These are phyloP conservation scores for Blastobasis lacticolella DNA, from an alignment of 2,888 invertebrate species.

Conservation along the genomic window DNA sequence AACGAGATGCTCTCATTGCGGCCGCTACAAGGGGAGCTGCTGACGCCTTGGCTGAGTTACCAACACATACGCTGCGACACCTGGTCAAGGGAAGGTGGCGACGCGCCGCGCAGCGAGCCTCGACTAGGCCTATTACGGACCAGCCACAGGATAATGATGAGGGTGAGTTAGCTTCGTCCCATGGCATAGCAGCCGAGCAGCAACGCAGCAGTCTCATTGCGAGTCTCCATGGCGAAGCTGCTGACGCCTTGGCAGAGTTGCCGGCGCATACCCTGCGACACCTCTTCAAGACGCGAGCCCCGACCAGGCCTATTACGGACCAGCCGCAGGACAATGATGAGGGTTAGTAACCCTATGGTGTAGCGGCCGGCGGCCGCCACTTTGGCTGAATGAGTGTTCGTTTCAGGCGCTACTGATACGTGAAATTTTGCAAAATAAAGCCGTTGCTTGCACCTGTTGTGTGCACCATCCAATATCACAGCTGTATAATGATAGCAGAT, in stretches of 20 bases:
- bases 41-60: slow-evolving; percentile 88
- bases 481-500: too few relatives aligned
- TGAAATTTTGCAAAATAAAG: too few relatives aligned
- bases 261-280: slow-evolving; percentile 88
- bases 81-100: slow-evolving; percentile 90
- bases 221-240: slow-evolving; percentile 83
- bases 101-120: slow-evolving; percentile 90
- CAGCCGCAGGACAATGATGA: slow-evolving; percentile 67
- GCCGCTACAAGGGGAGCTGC: too few relatives aligned
- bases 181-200: too few relatives aligned
- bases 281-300: slow-evolving; percentile 92
- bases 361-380: too few relatives aligned
- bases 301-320: slow-evolving; percentile 81
- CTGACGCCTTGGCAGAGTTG: slow-evolving; percentile 88
- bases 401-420: too few relatives aligned
- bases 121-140: slow-evolving; percentile 81
- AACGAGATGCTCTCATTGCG: neutral
- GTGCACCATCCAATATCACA: too few relatives aligned
- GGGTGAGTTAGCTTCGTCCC: slow-evolving; percentile 38
- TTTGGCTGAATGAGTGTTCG: too few relatives aligned
- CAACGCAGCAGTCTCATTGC: slow-evolving; percentile 90
- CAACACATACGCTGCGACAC: slow-evolving; percentile 87
- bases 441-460: too few relatives aligned
- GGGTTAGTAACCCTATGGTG: slow-evolving; percentile 29
- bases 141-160: slow-evolving; percentile 67